Evolutionary conservation across 2,113 vertebrate species (phyloP).

Genomic region (Pimephales promelas): DNA sequence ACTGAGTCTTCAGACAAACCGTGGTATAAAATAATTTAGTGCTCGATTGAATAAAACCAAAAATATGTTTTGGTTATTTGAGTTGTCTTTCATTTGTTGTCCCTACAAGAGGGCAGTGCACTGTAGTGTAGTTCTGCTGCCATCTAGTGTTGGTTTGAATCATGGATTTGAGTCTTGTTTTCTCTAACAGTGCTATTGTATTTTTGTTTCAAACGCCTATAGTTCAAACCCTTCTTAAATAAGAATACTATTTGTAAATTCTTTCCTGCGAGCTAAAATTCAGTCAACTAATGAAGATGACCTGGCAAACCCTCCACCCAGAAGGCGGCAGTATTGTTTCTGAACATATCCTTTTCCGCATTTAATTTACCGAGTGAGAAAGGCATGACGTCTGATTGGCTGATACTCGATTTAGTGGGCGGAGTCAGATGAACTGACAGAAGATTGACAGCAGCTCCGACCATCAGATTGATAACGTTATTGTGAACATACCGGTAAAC

Average conservation of each 20-base stretch:
- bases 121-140: not conserved
- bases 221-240: not conserved
- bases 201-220: not conserved
- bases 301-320: not conserved
- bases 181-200: not conserved
- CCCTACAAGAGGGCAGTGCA: not conserved
- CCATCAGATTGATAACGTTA: not conserved
- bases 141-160: not conserved
- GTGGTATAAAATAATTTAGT: too few relatives aligned
- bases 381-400: not conserved
- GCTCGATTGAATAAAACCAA: too few relatives aligned
- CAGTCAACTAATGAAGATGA: not conserved
- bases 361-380: not conserved
- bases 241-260: not conserved
- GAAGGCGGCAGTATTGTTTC: not conserved
- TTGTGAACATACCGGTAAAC: conserved; percentile 32
- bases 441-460: not conserved
- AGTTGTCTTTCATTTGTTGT: too few relatives aligned
- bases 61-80: too few relatives aligned
- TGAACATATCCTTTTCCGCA: not conserved
- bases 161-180: not conserved
- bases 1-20: too few relatives aligned
- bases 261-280: too few relatives aligned
- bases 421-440: not conserved
- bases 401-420: not conserved